A percentile compares a stretch with the other conserved stretches of the same genome.
phyloP scores from a whole-genome alignment of 2,888 invertebrate genomes.

The Lasioglossum marginatum region DNA sequence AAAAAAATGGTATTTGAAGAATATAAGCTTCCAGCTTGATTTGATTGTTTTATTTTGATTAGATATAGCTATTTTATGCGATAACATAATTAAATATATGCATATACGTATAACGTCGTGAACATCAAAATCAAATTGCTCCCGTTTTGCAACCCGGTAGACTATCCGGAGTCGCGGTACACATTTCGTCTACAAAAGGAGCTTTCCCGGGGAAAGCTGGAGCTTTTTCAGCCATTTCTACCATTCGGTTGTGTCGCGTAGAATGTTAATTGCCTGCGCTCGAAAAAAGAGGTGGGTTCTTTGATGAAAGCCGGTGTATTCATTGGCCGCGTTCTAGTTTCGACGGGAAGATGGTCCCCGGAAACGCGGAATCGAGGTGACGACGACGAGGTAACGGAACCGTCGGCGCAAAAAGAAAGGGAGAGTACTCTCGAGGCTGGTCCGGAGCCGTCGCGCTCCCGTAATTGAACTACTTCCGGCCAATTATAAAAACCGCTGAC shows the following conservation, averaged over 20 bases:
- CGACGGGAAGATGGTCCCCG: background rate
- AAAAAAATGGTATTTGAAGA: no score
- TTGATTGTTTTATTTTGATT: no score
- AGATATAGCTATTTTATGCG: no score
- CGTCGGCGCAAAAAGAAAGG: constrained; percentile 18
- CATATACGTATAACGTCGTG: no score
- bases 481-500: constrained; percentile 80
- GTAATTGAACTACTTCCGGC: constrained; percentile 78
- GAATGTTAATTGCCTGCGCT: background rate
- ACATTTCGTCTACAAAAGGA: background rate
- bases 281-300: background rate
- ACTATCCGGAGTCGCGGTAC: background rate
- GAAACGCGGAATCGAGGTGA: constrained; percentile 6
- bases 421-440: constrained; percentile 57
- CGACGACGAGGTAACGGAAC: background rate
- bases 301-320: background rate
- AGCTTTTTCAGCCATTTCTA: background rate
- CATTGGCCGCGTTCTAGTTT: constrained; percentile 2
- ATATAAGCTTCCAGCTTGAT: no score
- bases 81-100: no score
- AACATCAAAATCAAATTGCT: no score
- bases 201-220: background rate
- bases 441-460: constrained; percentile 65
- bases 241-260: background rate
- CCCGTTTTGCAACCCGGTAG: no score